These are phyloP conservation scores for Hapalemur alaotrensis DNA, from an alignment of 2,797 vertebrate genomes.

Conservation along the genomic window DNA sequence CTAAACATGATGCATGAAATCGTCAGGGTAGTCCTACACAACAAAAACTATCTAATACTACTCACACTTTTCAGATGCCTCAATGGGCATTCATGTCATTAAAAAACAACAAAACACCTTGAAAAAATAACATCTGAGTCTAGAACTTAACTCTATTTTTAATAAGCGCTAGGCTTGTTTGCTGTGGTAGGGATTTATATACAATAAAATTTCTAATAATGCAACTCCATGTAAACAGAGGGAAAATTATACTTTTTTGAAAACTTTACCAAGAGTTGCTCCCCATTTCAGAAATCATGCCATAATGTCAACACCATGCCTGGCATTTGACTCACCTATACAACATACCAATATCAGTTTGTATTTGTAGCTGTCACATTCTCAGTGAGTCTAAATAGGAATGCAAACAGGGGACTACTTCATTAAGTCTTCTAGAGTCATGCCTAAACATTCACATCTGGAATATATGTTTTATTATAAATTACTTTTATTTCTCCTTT, in stretches of 20 bases:
- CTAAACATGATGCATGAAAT: background rate
- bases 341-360: background rate
- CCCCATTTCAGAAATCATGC: slow-evolving; percentile 33
- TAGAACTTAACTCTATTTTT: slow-evolving; percentile 21
- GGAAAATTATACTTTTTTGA: slow-evolving; percentile 14
- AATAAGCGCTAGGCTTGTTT: background rate
- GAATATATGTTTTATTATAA: slow-evolving; percentile 40
- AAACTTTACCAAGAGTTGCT: slow-evolving; percentile 32
- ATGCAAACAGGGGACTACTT: slow-evolving; percentile 42
- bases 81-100: background rate
- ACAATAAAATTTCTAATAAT: slow-evolving; percentile 25
- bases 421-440: slow-evolving; percentile 14
- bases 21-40: background rate
- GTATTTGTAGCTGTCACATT: background rate
- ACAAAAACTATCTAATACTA: background rate
- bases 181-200: background rate
- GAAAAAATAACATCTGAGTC: background rate
- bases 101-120: background rate
- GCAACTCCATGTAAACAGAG: background rate
- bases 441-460: slow-evolving; percentile 33
- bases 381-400: slow-evolving; percentile 35
- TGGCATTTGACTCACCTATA: slow-evolving; percentile 43
- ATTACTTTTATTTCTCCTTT: slow-evolving; percentile 31
- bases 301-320: background rate
- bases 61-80: background rate